phyloP scores from a whole-genome alignment of 2,797 vertebrate genomes.

The Sebastes vulpes region DNA sequence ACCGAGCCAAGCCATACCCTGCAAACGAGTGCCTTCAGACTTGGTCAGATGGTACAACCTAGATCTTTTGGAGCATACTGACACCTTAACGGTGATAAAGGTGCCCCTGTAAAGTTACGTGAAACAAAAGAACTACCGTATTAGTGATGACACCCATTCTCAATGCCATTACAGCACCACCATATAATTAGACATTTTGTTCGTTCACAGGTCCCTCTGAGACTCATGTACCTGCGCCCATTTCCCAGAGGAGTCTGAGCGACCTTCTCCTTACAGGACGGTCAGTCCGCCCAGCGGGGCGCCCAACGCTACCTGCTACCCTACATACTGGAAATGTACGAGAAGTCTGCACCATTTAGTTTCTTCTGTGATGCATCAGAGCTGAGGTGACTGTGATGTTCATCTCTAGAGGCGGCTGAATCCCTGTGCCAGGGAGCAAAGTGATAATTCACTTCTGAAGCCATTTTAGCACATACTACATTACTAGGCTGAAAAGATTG shows the following conservation, averaged over 20 bases:
- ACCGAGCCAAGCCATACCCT: background rate
- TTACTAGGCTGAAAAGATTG: slow-evolving; percentile 82
- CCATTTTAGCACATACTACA: slow-evolving; percentile 84
- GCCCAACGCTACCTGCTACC: slow-evolving; percentile 12
- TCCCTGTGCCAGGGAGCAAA: slow-evolving; percentile 70
- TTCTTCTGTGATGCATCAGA: slow-evolving; percentile 33
- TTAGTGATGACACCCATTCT: slow-evolving; percentile 18
- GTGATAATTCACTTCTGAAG: slow-evolving; percentile 86
- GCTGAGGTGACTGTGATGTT: slow-evolving; percentile 57
- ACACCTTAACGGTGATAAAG: background rate
- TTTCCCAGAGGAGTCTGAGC: slow-evolving; percentile 40
- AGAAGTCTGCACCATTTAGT: slow-evolving; percentile 38
- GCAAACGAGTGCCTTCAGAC: background rate
- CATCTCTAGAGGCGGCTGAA: slow-evolving; percentile 64
- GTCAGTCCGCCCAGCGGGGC: slow-evolving; percentile 32
- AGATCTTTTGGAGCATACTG: background rate
- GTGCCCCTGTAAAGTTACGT: slow-evolving; percentile 17
- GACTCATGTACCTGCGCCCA: slow-evolving; percentile 38
- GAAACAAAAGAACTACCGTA: slow-evolving; percentile 5
- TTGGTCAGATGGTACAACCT: background rate
- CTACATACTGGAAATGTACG: slow-evolving; percentile 24
- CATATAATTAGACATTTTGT: slow-evolving; percentile 55
- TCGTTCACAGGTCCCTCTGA: slow-evolving; percentile 44
- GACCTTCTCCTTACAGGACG: slow-evolving; percentile 60
- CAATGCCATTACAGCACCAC: slow-evolving; percentile 37